Base-by-base conservation (phyloP, 2,797 vertebrate genomes). In the Mionectes olivaceus region DNA sequence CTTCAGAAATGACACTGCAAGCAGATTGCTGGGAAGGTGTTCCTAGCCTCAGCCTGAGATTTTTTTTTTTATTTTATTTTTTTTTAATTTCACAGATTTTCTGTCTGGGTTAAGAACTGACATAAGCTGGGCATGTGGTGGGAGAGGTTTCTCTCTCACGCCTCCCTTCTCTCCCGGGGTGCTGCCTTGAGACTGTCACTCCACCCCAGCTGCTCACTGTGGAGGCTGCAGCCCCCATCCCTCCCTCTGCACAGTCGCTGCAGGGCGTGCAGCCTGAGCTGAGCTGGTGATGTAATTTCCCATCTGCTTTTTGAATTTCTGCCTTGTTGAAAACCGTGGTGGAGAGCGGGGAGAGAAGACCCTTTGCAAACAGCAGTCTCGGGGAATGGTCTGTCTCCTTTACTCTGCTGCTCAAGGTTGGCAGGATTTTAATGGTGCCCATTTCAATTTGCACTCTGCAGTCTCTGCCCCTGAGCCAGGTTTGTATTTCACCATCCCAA, bases 281-380 rank as follows among this genome's bases (percentile, higher is more conserved):
- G 86, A 96, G 90, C 96, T 87, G 59, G 37, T 97, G 97, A 97
- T 98, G 96, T 98, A 93, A 97, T 97, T 97, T 98, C 94, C 95
- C 92, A 83, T 95, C 91, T 93, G 95, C 87, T 94, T 68, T 87
- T 82, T 83, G 67, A 73, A 57, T 86, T 81, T 95, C 87, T 71
- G 68, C 77, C 78, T 91, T 47, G 15, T 43, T 73, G 63, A 90
- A 94, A 91, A 44, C n/a, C 55, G 39, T 44, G 56, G 67, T 64
- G 43, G 67, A 57, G 78, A 50, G 41, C 6, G 22, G 37, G 46
- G 32, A 89, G 52, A 89, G 65, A 27, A 92, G 90, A 59, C 71
- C 78, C 70, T 77, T 43, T 21, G 30, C 87, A 46, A 52, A 12
- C 25, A 61, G 59, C 52, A n/a, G 1, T 14, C 28, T 44, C 10